Base-by-base conservation (phyloP, 1,140 invertebrate genomes). In the Aphidius ervi region DNA sequence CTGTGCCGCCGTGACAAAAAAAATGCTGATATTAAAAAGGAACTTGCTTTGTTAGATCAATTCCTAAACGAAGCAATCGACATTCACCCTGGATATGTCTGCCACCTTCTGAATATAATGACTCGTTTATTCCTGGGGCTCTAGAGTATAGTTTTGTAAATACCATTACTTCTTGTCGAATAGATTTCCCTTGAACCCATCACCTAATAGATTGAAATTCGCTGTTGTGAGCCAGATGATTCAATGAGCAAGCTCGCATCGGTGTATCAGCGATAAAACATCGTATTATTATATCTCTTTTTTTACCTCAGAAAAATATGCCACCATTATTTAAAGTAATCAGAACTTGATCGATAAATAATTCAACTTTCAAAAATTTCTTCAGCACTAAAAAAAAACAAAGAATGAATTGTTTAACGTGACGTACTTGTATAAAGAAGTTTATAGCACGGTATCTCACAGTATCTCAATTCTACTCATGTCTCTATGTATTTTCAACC, bases 181-280 rank as follows among this genome's bases (percentile, higher is more conserved):
- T 3, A n/a, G n/a, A n/a, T 48, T 16, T n/a, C 9, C 7, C 46
- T 16, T 9, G n/a, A 43, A 43, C 1, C 6, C 9, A 43, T 1
- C 42, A 43, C 9, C 9, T 43, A 43, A 9, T 6, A 1, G 1
- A 43, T 9, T 1, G 42, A 43, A 1, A 43, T 1, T 9, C 6
- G 9, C 42, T 9, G 9, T 9, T 48, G n/a, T 48, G 7, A 6
- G 9, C 46, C 6, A 48, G 10, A n/a, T 48, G 46, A 16, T 16
- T 9, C 5, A 48, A 16, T 6, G 20, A 1, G 20, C 2, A 48
- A 48, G 46, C 46, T 48, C 46, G 10, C 10, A 1, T 2, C 1
- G 46, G 46, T 48, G 46, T 2, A 48, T 48, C 46, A 9, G 46
- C 46, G n/a, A 48, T 48, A 7, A 48, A 9, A 48, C 46, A 48